phyloP scores from a whole-genome alignment of 1,140 invertebrate species.

The Scaptomyza pallida region DNA sequence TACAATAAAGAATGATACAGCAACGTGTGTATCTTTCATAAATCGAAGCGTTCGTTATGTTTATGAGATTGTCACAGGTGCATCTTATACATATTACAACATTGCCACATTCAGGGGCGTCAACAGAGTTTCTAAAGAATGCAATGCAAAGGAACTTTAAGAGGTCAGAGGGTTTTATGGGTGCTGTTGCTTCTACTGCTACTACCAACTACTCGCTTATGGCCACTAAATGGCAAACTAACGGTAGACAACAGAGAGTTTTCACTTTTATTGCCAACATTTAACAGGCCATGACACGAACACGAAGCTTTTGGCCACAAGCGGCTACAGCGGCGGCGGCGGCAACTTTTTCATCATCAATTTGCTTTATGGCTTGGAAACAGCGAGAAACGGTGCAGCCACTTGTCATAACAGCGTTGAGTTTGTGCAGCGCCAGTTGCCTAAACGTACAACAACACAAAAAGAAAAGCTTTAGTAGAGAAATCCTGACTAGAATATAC shows the following conservation, averaged over 20 bases:
- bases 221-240: conserved; percentile 53
- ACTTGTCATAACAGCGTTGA: conserved; percentile 69
- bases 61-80: conserved; percentile 69
- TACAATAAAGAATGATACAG: conserved; percentile 40
- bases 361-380: conserved; percentile 75
- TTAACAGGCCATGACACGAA: conserved; percentile 77
- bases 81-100: conserved; percentile 27
- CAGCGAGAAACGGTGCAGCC: conserved; percentile 52
- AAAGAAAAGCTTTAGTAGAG: too few relatives aligned
- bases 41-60: conserved; percentile 54
- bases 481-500: too few relatives aligned
- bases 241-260: conserved; percentile 67
- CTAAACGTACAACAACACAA: too few relatives aligned
- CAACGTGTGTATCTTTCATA: conserved; percentile 28
- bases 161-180: conserved; percentile 42
- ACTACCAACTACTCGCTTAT: conserved; percentile 2
- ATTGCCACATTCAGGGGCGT: conserved; percentile 36
- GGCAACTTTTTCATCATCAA: conserved; percentile 77
- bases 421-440: conserved; percentile 50
- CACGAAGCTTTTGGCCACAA: conserved; percentile 9
- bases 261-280: conserved; percentile 80
- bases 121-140: conserved; percentile 38
- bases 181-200: background rate
- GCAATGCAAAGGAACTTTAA: conserved; percentile 1
- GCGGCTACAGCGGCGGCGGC: conserved; percentile 4